These are phyloP conservation scores for Palythoa grandiflora DNA, from an alignment of 92 coral and sea anemone genomes.

Conservation along the genomic window DNA sequence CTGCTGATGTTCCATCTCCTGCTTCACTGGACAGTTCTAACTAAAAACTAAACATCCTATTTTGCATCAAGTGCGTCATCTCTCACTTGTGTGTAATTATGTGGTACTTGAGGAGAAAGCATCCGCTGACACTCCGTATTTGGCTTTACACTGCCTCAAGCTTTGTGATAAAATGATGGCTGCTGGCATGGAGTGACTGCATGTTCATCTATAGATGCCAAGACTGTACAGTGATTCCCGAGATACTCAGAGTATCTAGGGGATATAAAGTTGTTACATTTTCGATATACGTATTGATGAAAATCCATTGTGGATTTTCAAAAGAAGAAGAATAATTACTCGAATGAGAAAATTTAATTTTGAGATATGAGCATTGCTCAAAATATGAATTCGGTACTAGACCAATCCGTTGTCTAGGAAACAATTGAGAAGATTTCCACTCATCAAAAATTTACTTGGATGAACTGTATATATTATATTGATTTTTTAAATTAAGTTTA, in stretches of 20 bases:
- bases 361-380: neutral
- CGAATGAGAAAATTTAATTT: neutral
- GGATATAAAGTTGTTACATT: too few species aligned
- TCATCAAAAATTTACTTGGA: too few species aligned
- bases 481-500: too few species aligned
- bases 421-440: neutral
- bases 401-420: neutral
- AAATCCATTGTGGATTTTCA: too few species aligned
- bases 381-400: neutral
- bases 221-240: neutral
- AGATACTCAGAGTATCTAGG: neutral
- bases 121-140: neutral
- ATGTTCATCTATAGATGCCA: neutral
- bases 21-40: neutral
- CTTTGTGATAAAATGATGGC: neutral
- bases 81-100: neutral
- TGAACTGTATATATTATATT: too few species aligned
- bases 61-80: neutral
- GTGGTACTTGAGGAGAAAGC: neutral
- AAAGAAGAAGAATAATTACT: too few species aligned
- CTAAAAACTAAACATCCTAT: neutral
- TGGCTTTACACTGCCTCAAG: neutral
- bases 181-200: neutral
- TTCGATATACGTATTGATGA: too few species aligned
- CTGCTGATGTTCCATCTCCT: conserved; percentile 9